Evolutionary conservation across 30 jellyfish, hydroid and myxozoan species (phyloP), one percentile per base, ranked within the genome.

Genomic region (Hydractinia symbiolongicarpus): DNA sequence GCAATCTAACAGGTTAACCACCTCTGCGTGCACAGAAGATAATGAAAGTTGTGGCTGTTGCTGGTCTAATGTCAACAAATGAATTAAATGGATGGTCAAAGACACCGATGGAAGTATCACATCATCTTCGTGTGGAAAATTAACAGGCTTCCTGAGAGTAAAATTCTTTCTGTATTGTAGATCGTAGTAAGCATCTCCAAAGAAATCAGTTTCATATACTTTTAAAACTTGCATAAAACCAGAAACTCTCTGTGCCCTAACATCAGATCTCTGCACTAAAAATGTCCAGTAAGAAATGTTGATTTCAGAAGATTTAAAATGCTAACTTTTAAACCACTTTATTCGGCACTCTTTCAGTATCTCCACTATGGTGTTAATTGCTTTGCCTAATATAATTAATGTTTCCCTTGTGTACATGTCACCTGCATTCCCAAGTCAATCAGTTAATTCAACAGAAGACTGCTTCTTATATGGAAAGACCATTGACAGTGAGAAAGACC

Each of bases 171-270:
- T 56, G 83, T 78, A 21, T 7, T 58, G 40, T 0, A 78, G n/a
- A 9, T 79, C 85, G 21, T 79, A 79, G 53, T 61, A 79, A 21
- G 87, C 87, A 61, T 61, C 87, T n/a, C 70, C 87, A 61, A 79
- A 79, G 5, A 61, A 5, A 7, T 79, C 70, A 52, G 62, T 11
- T 61, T 79, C 87, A 61, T 14, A 21, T 15, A 62, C 4, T 16
- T 30, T 79, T 50, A 79, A 20, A 6, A 61, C 86, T 20, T 78
- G 9, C 62, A 78, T 11, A 5, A 78, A 56, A 5, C 4, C 64
- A 9, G 62, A 58, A 55, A 78, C 86, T 56, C 30, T 9, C n/a
- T 78, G n/a, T 16, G 86, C 58, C 56, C 21, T 78, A 8, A n/a
- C 68, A 54, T 58, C 87, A 5, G 5, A 9, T 20, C 49, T 60